Evolutionary conservation across 2,888 invertebrate genomes (phyloP).

Genomic region (Pandemis cinnamomeana): DNA sequence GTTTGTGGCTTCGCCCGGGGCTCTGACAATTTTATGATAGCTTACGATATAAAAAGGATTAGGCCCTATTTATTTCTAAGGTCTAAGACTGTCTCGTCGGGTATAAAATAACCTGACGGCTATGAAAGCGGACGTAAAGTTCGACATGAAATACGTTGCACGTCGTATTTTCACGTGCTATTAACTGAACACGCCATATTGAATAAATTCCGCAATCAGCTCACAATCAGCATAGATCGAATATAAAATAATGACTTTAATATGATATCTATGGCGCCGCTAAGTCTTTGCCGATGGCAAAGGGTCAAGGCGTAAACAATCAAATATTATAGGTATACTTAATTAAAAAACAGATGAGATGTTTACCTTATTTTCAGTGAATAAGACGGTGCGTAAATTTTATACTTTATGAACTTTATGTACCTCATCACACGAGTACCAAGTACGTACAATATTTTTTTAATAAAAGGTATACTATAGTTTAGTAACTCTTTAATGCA

Average conservation of each 20-base stretch:
- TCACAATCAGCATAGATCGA: constrained; percentile 6
- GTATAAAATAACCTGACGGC: constrained; percentile 29
- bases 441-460: too few relatives aligned
- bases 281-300: background rate
- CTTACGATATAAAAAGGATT: constrained; percentile 64
- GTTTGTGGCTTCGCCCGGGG: constrained; percentile 67
- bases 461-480: too few relatives aligned
- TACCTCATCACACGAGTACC: too few relatives aligned
- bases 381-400: too few relatives aligned
- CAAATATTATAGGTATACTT: background rate
- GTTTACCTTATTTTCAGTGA: too few relatives aligned
- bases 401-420: too few relatives aligned
- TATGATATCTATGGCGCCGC: background rate
- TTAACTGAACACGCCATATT: constrained; percentile 25
- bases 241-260: constrained; percentile 13
- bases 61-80: constrained; percentile 59
- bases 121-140: constrained; percentile 23
- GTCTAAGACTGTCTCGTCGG: background rate
- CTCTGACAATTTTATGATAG: constrained; percentile 81
- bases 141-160: constrained; percentile 11
- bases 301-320: background rate
- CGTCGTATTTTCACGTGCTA: constrained; percentile 13
- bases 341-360: background rate
- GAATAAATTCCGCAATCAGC: constrained; percentile 17
- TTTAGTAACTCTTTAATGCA: too few relatives aligned